Base-by-base conservation (phyloP, 1,140 invertebrate genomes). In the Ceratina australensis region DNA sequence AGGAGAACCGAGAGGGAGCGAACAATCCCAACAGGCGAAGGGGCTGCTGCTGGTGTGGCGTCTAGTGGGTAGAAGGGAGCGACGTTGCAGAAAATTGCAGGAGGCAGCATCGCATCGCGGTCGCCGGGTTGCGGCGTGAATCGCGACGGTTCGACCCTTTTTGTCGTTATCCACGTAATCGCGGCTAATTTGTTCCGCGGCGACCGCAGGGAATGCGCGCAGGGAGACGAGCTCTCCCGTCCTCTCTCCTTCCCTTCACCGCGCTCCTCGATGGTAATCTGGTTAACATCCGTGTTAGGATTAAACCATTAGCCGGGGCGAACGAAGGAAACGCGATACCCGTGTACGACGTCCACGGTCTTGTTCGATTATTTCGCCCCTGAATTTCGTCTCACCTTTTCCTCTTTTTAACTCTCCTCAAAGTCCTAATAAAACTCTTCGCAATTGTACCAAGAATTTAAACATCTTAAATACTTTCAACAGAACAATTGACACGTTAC, bases 211-310 rank as follows among this genome's bases (percentile, higher is more conserved):
- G 78, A 83, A 84, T 84, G 79, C 76, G 50, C 61, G 59, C 49
- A n/a, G 20, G 71, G 76, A 69, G 33, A 63, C 68, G 54, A 69
- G 56, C n/a, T 76, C 81, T 33, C 56, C n/a, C n/a, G n/a, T n/a
- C n/a, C n/a, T n/a, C n/a, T n/a, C n/a, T n/a, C 66, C 79, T 22
- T 18, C 18, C 57, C 13, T 22, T 57, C 12, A 12, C 56, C 18
- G 15, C 18, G 0, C 7, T 8, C 12, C 16, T 68, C 71, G 78
- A 75, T 68, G 81, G 86, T 88, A 90, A 90, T 90, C 88, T 89
- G 86, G 84, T 90, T 89, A 90, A 86, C 88, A 83, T 89, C 88
- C 85, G 86, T 85, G 83, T 88, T 87, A 86, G 87, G 86, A 89
- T 90, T 90, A 89, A 89, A 87, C 84, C 84, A 89, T 90, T 89